phyloP scores from a whole-genome alignment of 2,888 invertebrate genomes.

The Baccha elongata region DNA sequence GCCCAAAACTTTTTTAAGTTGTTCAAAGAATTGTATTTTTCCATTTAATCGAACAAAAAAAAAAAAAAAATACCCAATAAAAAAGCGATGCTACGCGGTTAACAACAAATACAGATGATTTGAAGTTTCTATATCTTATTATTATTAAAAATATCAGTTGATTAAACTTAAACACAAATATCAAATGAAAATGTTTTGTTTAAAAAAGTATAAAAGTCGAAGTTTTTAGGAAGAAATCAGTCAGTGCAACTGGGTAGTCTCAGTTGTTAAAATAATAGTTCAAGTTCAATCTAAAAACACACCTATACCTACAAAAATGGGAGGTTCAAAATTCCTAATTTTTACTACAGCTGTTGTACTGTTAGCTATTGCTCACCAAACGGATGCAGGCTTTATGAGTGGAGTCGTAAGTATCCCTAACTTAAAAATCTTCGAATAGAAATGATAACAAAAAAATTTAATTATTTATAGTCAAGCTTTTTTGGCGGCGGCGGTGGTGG shows the following conservation, averaged over 20 bases:
- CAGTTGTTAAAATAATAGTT: not conserved
- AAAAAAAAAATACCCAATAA: too few species aligned
- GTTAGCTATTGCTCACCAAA: not conserved
- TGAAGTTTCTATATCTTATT: too few species aligned
- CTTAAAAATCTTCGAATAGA: too few species aligned
- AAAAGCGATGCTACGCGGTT: not conserved
- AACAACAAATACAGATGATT: too few species aligned
- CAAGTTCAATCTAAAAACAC: not conserved
- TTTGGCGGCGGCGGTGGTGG: not conserved
- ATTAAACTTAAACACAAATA: not conserved
- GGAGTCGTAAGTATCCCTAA: not conserved
- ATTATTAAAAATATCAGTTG: too few species aligned
- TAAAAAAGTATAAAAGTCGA: not conserved
- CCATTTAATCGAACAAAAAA: too few species aligned
- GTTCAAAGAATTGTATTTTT: too few species aligned
- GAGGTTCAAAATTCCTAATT: not conserved
- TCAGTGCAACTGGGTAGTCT: conserved; percentile 2
- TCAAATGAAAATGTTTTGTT: not conserved
- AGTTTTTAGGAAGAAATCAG: not conserved
- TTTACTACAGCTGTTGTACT: conserved; percentile 8
- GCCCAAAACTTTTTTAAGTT: too few species aligned
- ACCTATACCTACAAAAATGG: not conserved
- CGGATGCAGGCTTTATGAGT: not conserved
- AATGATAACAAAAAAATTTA: not conserved
- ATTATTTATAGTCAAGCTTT: not conserved